phyloP scores from a whole-genome alignment of 2,113 vertebrate species.

The crab-eating macaque (Macaca fascicularis) region DNA sequence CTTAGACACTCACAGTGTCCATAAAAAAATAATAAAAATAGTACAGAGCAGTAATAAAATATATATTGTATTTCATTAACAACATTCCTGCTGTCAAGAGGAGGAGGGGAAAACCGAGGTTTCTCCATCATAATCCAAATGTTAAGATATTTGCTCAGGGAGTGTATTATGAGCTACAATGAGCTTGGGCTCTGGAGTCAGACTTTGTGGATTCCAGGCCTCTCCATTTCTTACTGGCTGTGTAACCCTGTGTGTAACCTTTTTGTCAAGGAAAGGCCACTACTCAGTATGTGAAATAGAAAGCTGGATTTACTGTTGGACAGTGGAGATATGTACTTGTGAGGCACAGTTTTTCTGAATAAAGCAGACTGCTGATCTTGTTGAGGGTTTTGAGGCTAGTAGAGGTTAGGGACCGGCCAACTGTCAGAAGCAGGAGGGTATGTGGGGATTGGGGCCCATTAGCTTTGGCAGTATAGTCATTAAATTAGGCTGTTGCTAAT shows the following conservation, averaged over 20 bases:
- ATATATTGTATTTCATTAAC: background rate
- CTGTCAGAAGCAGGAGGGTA: background rate
- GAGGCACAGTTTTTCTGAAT: background rate
- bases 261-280: background rate
- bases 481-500: background rate
- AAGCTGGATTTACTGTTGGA: background rate
- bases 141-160: background rate
- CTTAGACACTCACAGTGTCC: background rate
- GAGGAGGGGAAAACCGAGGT: background rate
- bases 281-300: background rate
- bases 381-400: background rate
- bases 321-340: background rate
- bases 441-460: background rate
- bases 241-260: background rate
- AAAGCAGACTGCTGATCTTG: background rate
- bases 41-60: background rate
- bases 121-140: background rate
- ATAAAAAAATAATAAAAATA: background rate
- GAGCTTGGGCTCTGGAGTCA: background rate
- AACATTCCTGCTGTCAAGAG: background rate
- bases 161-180: background rate
- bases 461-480: background rate
- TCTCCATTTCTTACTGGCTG: background rate
- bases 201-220: background rate
- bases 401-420: background rate